A percentile compares a stretch with the other conserved stretches of the same genome.
Conservation (phyloP, 1,140 invertebrate species). For the Drosophila parvula region DNA sequence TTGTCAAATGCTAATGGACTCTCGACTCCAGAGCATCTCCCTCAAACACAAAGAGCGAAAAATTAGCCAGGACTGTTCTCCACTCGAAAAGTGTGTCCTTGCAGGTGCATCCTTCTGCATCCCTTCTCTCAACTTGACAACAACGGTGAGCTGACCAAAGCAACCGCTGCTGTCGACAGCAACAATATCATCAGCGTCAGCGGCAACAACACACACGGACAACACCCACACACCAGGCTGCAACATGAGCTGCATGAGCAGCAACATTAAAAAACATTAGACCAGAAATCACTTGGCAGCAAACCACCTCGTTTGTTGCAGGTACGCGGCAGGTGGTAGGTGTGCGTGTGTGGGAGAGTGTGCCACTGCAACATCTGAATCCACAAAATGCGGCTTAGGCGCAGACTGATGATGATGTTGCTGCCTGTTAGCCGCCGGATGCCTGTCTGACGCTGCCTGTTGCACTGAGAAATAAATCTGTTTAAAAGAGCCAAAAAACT, state of each 20-base stretch:
- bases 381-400: slow-evolving; percentile 82
- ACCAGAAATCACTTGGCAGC: slow-evolving; percentile 79
- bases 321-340: slow-evolving; percentile 20
- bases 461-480: slow-evolving; percentile 4
- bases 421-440: slow-evolving; percentile 24
- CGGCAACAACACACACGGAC: slow-evolving; percentile 32
- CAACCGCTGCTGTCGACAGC: slow-evolving; percentile 81
- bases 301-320: slow-evolving; percentile 78
- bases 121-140: slow-evolving; percentile 61
- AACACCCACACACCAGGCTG: slow-evolving; percentile 16
- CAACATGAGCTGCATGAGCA: slow-evolving; percentile 80
- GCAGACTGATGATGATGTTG: slow-evolving; percentile 73
- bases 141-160: slow-evolving; percentile 71
- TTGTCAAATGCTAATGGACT: slow-evolving; percentile 82
- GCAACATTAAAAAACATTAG: slow-evolving; percentile 81
- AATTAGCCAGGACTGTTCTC: slow-evolving; percentile 61
- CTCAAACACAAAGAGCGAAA: slow-evolving; percentile 57
- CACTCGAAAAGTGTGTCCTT: slow-evolving; percentile 37
- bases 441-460: slow-evolving; percentile 24
- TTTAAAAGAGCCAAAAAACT: neutral
- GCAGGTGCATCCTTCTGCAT: slow-evolving; percentile 30
- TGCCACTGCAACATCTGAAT: slow-evolving; percentile 64
- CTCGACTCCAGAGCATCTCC: slow-evolving; percentile 37
- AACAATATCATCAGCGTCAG: slow-evolving; percentile 78
- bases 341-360: neutral